These are phyloP conservation scores for Rhabdophis nuchalis DNA, from an alignment of 2,797 vertebrate species.

Conservation along the genomic window DNA sequence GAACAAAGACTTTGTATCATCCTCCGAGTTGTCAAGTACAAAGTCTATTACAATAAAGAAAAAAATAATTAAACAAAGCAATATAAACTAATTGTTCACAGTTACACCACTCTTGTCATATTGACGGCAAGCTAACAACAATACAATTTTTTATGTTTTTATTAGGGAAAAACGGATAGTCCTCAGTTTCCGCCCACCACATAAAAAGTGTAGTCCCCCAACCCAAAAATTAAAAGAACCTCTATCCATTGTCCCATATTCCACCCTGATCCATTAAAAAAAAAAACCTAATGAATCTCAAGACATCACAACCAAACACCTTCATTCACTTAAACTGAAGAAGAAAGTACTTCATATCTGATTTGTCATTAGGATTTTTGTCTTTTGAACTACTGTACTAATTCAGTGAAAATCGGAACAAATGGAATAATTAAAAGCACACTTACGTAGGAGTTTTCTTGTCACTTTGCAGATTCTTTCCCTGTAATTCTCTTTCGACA, in stretches of 20 bases:
- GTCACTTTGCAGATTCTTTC: slow-evolving; percentile 85
- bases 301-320: background rate
- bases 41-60: slow-evolving; percentile 74
- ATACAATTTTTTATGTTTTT: background rate
- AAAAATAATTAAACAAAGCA: background rate
- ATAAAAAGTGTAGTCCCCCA: background rate
- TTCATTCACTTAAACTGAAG: slow-evolving; percentile 5
- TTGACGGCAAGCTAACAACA: background rate
- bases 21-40: slow-evolving; percentile 92
- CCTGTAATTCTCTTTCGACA: slow-evolving; percentile 88
- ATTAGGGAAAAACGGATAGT: background rate
- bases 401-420: background rate
- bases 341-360: background rate
- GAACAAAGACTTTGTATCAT: slow-evolving; percentile 98
- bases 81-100: slow-evolving; percentile 10
- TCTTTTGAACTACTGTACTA: background rate
- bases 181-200: background rate
- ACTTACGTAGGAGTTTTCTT: slow-evolving; percentile 91
- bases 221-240: background rate
- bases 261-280: background rate
- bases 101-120: slow-evolving; percentile 1
- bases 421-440: background rate
- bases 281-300: background rate
- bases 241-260: background rate
- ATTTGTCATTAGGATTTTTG: background rate